Evolutionary conservation across 2,888 invertebrate species (phyloP), one percentile per base, ranked within the genome.

Genomic region (Sinodicranocentrus sp.): DNA sequence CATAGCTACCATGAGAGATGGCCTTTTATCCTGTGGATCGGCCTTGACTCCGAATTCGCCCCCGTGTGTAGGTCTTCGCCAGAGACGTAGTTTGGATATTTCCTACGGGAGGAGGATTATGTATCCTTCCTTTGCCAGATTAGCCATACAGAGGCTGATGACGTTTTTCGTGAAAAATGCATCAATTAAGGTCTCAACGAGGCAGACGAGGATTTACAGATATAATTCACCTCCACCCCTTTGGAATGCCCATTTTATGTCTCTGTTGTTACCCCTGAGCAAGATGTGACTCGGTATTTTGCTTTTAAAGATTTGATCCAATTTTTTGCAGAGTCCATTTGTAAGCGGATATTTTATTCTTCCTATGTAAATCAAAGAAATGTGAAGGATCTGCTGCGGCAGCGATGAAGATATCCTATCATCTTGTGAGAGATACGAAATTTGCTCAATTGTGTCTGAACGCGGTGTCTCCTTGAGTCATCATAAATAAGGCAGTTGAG

Each of bases 381-480:
- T 39, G 39, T 57, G 25, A n/a, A n/a, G n/a, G n/a, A n/a, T n/a
- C n/a, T n/a, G n/a, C n/a, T 19, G 3, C 17, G n/a, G 13, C 28
- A 10, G 61, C 13, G 6, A 61, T 61, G 28, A n/a, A 28, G n/a
- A 28, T 10, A 5, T 48, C 10, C 48, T 10, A 6, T 10, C 15
- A 28, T 21, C n/a, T 28, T 2, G n/a, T 8, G 1, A 28, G 28
- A 28, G 28, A 26, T 25, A n/a, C n/a, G n/a, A n/a, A n/a, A n/a
- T n/a, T 48, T 48, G 15, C n/a, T 10, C n/a, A 15, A 15, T n/a
- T n/a, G n/a, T n/a, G n/a, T n/a, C n/a, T n/a, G n/a, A n/a, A n/a
- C n/a, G n/a, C n/a, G n/a, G n/a, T n/a, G n/a, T n/a, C n/a, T 57
- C 61, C 61, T 61, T 61, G 61, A 61, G 61, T 54, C 5, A 21